Evolutionary conservation across 2,797 vertebrate species (phyloP).

Genomic region (Melopsittacus undulatus): DNA sequence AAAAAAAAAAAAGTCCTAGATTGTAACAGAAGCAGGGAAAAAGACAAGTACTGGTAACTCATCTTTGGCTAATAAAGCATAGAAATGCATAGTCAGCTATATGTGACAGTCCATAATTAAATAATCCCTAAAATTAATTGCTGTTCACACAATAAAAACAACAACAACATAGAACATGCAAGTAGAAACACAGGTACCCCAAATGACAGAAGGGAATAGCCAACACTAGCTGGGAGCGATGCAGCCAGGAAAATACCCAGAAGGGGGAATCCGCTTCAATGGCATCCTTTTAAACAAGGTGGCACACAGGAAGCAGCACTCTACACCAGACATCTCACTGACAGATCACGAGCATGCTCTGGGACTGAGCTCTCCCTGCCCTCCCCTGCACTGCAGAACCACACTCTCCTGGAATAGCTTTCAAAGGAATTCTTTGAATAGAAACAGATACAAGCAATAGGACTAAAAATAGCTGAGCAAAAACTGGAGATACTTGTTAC

Average conservation of each 20-base stretch:
- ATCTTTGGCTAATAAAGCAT: background rate
- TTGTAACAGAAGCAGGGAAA: background rate
- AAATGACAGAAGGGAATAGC: background rate
- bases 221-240: background rate
- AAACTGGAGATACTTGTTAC: conserved; percentile 32
- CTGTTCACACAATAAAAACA: background rate
- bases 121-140: background rate
- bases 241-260: background rate
- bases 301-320: background rate
- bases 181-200: background rate
- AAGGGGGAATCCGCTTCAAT: background rate
- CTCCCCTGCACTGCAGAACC: background rate
- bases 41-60: background rate
- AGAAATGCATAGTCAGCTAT: background rate
- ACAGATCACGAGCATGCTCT: background rate
- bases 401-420: conserved; percentile 50
- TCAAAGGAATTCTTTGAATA: conserved; percentile 75
- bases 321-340: background rate
- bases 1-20: background rate
- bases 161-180: accelerated
- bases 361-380: background rate
- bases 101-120: background rate
- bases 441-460: conserved; percentile 69
- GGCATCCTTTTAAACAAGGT: background rate
- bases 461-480: conserved; percentile 75